phyloP scores from a whole-genome alignment of 1,140 invertebrate genomes.

The Cydia pomonella region DNA sequence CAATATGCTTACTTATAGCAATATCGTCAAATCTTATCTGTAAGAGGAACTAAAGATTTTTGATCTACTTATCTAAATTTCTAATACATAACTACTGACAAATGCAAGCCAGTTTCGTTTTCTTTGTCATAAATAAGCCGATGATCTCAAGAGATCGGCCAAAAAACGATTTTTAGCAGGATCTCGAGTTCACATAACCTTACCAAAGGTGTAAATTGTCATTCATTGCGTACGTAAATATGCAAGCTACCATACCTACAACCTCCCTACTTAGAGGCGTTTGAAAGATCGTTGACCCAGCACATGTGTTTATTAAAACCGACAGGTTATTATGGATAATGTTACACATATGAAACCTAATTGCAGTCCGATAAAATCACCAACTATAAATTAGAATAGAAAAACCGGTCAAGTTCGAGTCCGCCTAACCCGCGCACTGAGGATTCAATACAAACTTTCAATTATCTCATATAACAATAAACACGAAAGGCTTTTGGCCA shows the following conservation, averaged over 20 bases:
- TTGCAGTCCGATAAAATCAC: background rate
- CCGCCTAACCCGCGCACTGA: too few relatives aligned
- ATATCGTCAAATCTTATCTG: background rate
- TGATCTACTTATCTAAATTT: conserved; percentile 51
- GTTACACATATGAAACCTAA: background rate
- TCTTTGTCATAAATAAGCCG: conserved; percentile 66
- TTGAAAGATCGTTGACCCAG: conserved; percentile 53
- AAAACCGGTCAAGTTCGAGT: too few relatives aligned
- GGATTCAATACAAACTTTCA: too few relatives aligned
- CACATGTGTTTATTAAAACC: background rate
- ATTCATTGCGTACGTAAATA: conserved; percentile 69
- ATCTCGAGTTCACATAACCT: conserved; percentile 55
- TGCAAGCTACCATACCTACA: conserved; percentile 46
- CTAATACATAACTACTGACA: conserved; percentile 55
- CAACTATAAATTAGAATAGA: too few relatives aligned
- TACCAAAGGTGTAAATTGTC: conserved; percentile 65
- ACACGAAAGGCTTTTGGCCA: too few relatives aligned
- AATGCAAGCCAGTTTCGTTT: conserved; percentile 61
- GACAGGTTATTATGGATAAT: background rate
- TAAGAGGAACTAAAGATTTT: background rate
- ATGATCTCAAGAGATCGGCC: conserved; percentile 63
- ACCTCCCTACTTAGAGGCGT: conserved; percentile 36
- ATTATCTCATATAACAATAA: too few relatives aligned
- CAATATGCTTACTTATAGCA: too few relatives aligned
- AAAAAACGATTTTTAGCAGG: conserved; percentile 65